Evolutionary conservation across 2,888 invertebrate species (phyloP).

Genomic region (Hypsopygia costalis): DNA sequence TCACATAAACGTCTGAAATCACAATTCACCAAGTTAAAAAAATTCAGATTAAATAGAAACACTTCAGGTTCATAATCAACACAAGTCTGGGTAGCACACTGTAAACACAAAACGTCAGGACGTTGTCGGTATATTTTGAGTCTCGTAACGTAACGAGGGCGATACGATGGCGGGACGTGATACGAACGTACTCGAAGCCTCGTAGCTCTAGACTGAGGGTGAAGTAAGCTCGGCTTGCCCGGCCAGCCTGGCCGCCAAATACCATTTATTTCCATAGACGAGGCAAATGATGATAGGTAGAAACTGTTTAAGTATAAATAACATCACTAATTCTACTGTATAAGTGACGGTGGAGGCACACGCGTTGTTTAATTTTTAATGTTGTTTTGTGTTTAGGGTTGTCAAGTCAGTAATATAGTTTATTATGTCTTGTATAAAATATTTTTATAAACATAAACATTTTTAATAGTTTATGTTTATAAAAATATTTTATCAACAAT

Average conservation of each 20-base stretch:
- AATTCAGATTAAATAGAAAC: slow-evolving; percentile 5
- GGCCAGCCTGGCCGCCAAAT: slow-evolving; percentile 65
- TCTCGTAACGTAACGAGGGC: neutral
- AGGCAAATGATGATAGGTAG: neutral
- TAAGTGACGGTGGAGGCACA: no score
- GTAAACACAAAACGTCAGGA: slow-evolving; percentile 7
- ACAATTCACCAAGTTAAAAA: slow-evolving; percentile 8
- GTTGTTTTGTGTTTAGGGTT: no score
- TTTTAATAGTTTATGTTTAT: no score
- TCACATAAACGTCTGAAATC: slow-evolving; percentile 18
- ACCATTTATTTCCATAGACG: slow-evolving; percentile 31
- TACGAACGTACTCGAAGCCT: neutral
- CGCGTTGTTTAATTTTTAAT: no score
- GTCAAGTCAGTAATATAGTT: no score
- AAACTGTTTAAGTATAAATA: neutral
- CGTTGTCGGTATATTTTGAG: neutral
- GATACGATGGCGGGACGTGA: neutral
- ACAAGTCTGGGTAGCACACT: slow-evolving; percentile 23
- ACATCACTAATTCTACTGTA: no score
- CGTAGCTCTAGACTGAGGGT: slow-evolving; percentile 51
- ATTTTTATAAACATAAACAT: no score
- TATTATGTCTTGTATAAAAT: no score
- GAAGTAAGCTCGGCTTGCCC: slow-evolving; percentile 63
- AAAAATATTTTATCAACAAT: no score
- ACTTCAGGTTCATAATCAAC: slow-evolving; percentile 11